Base-by-base conservation (phyloP, 2,888 invertebrate species). In the Colostygia pectinataria region DNA sequence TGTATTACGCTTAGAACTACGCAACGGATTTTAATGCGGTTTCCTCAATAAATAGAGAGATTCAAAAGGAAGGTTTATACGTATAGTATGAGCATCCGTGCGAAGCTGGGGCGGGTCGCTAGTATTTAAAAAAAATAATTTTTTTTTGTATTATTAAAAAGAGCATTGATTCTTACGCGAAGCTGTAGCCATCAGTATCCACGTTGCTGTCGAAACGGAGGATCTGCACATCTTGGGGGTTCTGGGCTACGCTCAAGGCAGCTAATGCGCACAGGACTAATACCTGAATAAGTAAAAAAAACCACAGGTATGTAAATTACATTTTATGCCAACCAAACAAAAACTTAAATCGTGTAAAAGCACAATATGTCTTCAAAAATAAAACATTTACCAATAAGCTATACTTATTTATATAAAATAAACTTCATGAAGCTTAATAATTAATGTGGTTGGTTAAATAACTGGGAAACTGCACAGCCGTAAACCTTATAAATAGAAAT, bases 171-270 rank as follows among this genome's bases (percentile, higher is more conserved):
- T 48, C 92, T 91, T 86, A 93, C 93, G 91, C 92, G 71, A 93
- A 94, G 66, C 91, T 93, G 76, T 94, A 94, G 63, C 92, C 93
- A 55, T 92, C 93, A 39, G 91, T 75, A 44, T 91, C 92, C 24
- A 92, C 93, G 66, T 93, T 92, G 69, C 92, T 93, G 65, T 93
- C 93, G 53, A 90, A 92, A 23, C 92, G 91, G 37, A 93, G 63
- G 60, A 93, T 92, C 66, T 92, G 89, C 43, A 91, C 91, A 8
- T 86, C 90, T 60, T 87, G 84, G 0, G 83, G 84, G 57, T 77
- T 81, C 51, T 82, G 87, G 24, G 68, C 83, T 0, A 77, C 74
- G 69, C 81, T 80, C 8, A 86, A 52, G 4, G 84, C 80, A 31
- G 71, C 82, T 43, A 88, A 51, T 43, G 85, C 71, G 53, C 80